Conservation (phyloP, 2,888 invertebrate species). For the Temnothorax ravouxi region DNA sequence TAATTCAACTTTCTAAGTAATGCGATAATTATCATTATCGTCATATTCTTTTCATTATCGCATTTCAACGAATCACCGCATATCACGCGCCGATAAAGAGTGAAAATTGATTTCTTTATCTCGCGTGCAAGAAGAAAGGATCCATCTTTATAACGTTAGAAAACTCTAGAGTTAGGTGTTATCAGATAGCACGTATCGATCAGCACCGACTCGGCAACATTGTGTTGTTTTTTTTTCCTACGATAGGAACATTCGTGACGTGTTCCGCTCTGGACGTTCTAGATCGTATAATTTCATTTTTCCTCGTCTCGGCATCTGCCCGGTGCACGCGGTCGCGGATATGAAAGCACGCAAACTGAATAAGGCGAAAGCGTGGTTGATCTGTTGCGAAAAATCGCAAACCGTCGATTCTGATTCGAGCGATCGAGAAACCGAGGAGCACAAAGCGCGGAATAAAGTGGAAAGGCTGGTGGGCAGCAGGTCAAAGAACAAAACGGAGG, state of each 20-base stretch:
- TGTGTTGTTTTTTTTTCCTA: conserved; percentile 21
- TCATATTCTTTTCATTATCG: background rate
- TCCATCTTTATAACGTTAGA: conserved; percentile 10
- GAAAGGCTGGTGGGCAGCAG: background rate
- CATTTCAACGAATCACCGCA: background rate
- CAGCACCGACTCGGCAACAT: conserved; percentile 34
- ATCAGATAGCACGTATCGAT: conserved; percentile 67
- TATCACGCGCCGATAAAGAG: conserved; percentile 3
- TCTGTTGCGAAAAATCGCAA: conserved; percentile 66
- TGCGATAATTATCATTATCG: background rate
- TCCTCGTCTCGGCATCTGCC: background rate
- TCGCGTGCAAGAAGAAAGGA: background rate
- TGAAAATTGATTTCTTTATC: conserved; percentile 26
- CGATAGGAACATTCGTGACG: background rate
- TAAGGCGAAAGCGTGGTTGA: conserved; percentile 60
- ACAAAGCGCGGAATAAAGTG: background rate
- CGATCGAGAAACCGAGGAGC: conserved; percentile 63
- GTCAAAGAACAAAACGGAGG: background rate
- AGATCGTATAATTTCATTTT: conserved; percentile 13
- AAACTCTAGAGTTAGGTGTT: conserved; percentile 23
- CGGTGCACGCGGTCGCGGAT: background rate
- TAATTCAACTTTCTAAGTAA: background rate
- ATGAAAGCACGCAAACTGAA: conserved; percentile 57
- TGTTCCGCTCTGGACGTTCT: background rate
- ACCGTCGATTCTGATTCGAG: conserved; percentile 72